A percentile compares a stretch with the other conserved stretches of the same genome.
phyloP scores from a whole-genome alignment of 1,140 invertebrate genomes.

The Stegodyphus dumicola region DNA sequence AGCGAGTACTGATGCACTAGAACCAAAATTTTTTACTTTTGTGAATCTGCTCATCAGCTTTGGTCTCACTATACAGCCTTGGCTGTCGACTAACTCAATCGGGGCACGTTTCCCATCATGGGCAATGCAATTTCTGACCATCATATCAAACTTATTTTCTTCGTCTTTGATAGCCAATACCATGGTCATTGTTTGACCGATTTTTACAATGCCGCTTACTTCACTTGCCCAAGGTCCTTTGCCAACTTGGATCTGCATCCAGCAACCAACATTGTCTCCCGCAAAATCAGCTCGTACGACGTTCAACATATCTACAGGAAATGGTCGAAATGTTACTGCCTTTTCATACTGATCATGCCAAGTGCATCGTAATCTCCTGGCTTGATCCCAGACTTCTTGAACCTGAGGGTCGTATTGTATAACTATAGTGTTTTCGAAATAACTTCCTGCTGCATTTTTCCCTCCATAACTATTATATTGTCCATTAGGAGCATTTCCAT shows the following conservation, averaged over 20 bases:
- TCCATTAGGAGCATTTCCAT: slow-evolving; percentile 89
- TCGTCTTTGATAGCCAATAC: slow-evolving; percentile 94
- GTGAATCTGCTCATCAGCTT: slow-evolving; percentile 95
- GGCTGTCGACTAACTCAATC: slow-evolving; percentile 91
- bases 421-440: slow-evolving; percentile 93
- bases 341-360: slow-evolving; percentile 98
- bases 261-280: slow-evolving; percentile 92
- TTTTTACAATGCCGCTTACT: slow-evolving; percentile 94
- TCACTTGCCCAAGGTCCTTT: slow-evolving; percentile 95
- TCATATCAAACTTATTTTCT: slow-evolving; percentile 95
- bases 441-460: slow-evolving; percentile 89
- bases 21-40: slow-evolving; percentile 95
- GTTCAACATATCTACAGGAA: slow-evolving; percentile 95
- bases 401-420: slow-evolving; percentile 94
- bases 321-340: slow-evolving; percentile 92
- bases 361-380: slow-evolving; percentile 88
- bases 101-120: slow-evolving; percentile 92
- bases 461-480: slow-evolving; percentile 74
- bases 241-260: slow-evolving; percentile 74
- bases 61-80: slow-evolving; percentile 89
- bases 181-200: slow-evolving; percentile 97
- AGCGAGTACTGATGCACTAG: slow-evolving; percentile 90
- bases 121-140: slow-evolving; percentile 92
- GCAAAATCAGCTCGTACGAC: slow-evolving; percentile 93
- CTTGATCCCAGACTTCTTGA: slow-evolving; percentile 96